These are phyloP conservation scores for Agrochola lychnidis DNA, from an alignment of 2,888 invertebrate genomes.

Conservation along the genomic window DNA sequence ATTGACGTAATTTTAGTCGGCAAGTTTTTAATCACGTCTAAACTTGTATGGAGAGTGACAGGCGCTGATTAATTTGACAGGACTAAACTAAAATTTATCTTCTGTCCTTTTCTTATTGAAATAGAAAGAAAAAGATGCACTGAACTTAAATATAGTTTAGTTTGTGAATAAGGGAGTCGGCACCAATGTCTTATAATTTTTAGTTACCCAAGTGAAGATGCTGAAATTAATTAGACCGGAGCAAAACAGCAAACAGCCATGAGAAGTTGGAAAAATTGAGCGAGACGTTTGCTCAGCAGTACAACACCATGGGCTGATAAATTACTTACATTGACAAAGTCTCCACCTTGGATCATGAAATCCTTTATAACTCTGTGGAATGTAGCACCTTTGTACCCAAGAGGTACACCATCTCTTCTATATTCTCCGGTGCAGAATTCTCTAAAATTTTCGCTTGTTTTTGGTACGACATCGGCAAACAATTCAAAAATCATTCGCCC, in stretches of 20 bases:
- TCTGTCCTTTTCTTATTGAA: too few species aligned
- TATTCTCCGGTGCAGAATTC: conserved; percentile 99
- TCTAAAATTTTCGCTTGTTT: conserved; percentile 99
- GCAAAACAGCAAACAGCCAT: neutral
- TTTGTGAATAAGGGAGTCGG: too few species aligned
- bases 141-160: too few species aligned
- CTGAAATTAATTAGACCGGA: neutral
- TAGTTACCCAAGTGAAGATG: neutral
- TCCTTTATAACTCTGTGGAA: conserved; percentile 99
- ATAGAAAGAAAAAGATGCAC: too few species aligned
- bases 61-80: too few species aligned
- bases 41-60: too few species aligned
- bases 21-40: too few species aligned
- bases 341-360: conserved; percentile 99
- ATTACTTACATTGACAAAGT: conserved; percentile 98
- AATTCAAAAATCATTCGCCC: conserved; percentile 99
- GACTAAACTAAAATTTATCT: too few species aligned
- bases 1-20: too few species aligned
- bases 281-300: neutral
- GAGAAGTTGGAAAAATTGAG: neutral
- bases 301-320: neutral
- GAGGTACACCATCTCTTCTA: conserved; percentile 98
- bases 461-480: conserved; percentile 98
- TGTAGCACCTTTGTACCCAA: conserved; percentile 98
- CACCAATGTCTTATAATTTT: neutral